Base-by-base conservation (phyloP, 2,797 vertebrate genomes). In the Sus cebifrons region DNA sequence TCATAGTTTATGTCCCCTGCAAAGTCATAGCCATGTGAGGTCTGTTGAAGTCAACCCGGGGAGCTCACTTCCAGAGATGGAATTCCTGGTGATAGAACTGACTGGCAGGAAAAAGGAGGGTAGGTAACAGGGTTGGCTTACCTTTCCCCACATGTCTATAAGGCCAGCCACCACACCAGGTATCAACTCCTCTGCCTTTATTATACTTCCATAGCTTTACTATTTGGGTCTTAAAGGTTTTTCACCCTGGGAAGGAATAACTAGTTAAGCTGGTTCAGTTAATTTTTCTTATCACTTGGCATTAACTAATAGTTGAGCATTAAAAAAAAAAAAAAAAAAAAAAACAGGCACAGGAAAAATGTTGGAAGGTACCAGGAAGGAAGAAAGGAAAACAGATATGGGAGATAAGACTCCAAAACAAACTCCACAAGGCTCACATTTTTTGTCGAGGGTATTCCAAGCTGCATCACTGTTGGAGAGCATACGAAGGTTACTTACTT, bases 191-290 rank as follows among this genome's bases (percentile, higher is more conserved):
- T 64, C 89, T 36, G 23, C 56, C 21, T 83, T 82, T 82, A 54
- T 27, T 36, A 56, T 67, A 73, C 67, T 52, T 91, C 16, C 56
- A 70, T 82, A 62, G 56, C 40, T 82, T 82, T 67, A 52, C 82
- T 91, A 56, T 91, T 71, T 91, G 54, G 40, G 56, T 82, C 36
- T 91, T 81, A n/a, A 60, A 81, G 56, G 77, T 82, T 60, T 81
- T 90, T 36, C 29, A 20, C 36, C 77, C 68, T 71, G 40, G 40
- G 40, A 71, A 83, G 68, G 21, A 64, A 21, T 73, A 70, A 60
- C 36, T 68, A 79, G 32, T 78, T 68, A 44, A 29, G 29, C 5
- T 79, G 64, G 27, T 90, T 70, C 64, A 78, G 27, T 89, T 68
- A 40, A 79, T 70, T 79, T 79, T 79, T 32, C 75, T 70, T 79